Base-by-base conservation (phyloP, 2,888 invertebrate species). In the Cryptops parisi region DNA sequence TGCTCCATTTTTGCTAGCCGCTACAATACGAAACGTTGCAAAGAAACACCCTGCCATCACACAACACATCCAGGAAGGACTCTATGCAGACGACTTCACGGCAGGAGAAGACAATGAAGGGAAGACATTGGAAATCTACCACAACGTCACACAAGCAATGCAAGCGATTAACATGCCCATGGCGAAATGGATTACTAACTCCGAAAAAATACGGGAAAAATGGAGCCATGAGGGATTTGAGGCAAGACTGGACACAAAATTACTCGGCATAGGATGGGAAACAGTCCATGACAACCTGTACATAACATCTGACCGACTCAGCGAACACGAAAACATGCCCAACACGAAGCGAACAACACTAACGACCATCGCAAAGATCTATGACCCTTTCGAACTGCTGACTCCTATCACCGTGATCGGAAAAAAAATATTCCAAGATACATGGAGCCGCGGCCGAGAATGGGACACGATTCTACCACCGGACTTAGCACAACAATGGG, bases 31-130 rank as follows among this genome's bases (percentile, higher is more conserved):
- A 6, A 22, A 6, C 3, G 15, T 22, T 4, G 45, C 45, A 6
- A 21, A 45, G 15, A 5, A 22, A 45, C 23, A 45, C n/a, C 45
- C 45, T 6, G 21, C 23, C 6, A 9, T 22, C 15, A 15, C 9
- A 17, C 21, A 45, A 21, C 6, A 12, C 19, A 45, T 45, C 19
- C 19, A 45, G 6, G n/a, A 45, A 17, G 5, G 6, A 12, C 15
- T 45, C 21, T 45, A 45, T 45, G 45, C 23, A 22, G 45, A 45
- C 23, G 45, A 45, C 21, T 45, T 45, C 23, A 22, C 3, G 6
- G 15, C 5, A 6, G 45, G 45, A 45, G 23, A 3, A 45, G 45
- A 45, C 5, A 9, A 12, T n/a, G 4, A 22, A 6, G 45, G 3
- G 6, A 22, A 15, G 23, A 21, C n/a, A 4, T 21, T 6, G 15